phyloP scores from a whole-genome alignment of 1,140 invertebrate species.

The Tetramorium parvispinum region DNA sequence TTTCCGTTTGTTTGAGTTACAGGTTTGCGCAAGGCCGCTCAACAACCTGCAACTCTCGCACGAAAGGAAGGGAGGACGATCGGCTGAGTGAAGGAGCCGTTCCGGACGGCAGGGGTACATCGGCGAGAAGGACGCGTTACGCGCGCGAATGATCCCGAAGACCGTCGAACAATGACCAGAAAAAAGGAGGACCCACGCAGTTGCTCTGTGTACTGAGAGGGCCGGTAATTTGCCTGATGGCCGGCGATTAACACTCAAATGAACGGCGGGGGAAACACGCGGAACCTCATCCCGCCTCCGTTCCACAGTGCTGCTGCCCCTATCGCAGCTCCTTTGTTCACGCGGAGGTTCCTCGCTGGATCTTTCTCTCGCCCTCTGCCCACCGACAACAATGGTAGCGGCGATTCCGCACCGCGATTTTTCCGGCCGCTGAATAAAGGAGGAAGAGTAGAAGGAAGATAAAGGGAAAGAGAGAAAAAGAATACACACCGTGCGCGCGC shows the following conservation, averaged over 20 bases:
- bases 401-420: constrained; percentile 74
- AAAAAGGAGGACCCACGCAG: constrained; percentile 35
- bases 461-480: constrained; percentile 46
- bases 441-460: constrained; percentile 14
- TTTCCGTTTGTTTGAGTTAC: constrained; percentile 77
- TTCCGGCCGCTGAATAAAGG: constrained; percentile 76
- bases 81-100: constrained; percentile 23
- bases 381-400: constrained; percentile 72
- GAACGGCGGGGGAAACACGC: constrained; percentile 57
- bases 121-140: constrained; percentile 35
- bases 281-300: neutral
- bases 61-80: neutral
- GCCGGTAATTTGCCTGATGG: constrained; percentile 72
- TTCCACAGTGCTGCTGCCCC: constrained; percentile 13
- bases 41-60: constrained; percentile 32
- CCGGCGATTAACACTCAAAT: constrained; percentile 79
- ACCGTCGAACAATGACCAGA: constrained; percentile 39
- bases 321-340: constrained; percentile 67
- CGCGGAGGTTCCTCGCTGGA: constrained; percentile 58
- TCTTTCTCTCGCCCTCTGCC: constrained; percentile 31
- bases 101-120: neutral
- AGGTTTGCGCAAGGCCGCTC: constrained; percentile 43
- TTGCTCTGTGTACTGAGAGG: constrained; percentile 45
- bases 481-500: neutral
- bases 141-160: constrained; percentile 30